These are phyloP conservation scores for Muscidifurax raptorellus DNA, from an alignment of 1,140 invertebrate species.

Conservation along the genomic window DNA sequence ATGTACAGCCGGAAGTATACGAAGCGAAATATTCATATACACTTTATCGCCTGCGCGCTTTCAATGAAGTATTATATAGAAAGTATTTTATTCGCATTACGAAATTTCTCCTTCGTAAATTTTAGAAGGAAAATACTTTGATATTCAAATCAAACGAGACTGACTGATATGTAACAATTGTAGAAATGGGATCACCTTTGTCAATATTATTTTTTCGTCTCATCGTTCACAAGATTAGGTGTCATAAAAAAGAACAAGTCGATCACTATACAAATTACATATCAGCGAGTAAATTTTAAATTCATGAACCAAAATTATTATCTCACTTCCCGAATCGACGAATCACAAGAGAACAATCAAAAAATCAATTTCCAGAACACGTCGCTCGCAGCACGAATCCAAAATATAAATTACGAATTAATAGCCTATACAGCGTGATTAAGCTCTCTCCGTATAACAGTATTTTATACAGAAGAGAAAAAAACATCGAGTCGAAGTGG, in stretches of 20 bases:
- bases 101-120: conserved; percentile 39
- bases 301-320: background rate
- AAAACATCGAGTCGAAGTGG: background rate
- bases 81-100: conserved; percentile 47
- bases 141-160: background rate
- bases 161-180: no score
- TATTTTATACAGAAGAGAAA: background rate
- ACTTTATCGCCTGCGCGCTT: conserved; percentile 29
- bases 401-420: conserved; percentile 4
- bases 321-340: background rate
- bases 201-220: background rate
- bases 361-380: background rate
- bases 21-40: conserved; percentile 29
- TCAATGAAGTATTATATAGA: conserved; percentile 49
- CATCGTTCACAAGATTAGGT: no score
- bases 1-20: conserved; percentile 29
- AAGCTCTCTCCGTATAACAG: no score
- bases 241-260: background rate
- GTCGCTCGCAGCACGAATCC: background rate
- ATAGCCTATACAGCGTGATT: no score
- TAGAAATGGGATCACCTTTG: background rate
- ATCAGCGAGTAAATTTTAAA: background rate
- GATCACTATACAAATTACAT: background rate
- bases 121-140: conserved; percentile 31
- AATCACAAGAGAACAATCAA: background rate